Base-by-base conservation (phyloP, 2,888 invertebrate genomes). In the Sycophila texana region DNA sequence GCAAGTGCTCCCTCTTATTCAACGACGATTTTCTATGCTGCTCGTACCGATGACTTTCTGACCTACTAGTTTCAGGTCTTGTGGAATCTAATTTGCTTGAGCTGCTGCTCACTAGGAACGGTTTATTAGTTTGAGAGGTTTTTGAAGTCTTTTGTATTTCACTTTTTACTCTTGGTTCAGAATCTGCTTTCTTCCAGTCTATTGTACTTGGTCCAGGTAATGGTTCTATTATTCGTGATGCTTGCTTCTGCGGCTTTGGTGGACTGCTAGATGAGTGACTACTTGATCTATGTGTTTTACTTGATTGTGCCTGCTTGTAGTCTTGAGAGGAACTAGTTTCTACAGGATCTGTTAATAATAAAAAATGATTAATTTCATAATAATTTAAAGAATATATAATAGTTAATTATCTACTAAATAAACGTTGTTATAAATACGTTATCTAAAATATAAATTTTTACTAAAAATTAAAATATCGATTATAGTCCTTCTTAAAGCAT, bases 141-240 rank as follows among this genome's bases (percentile, higher is more conserved):
- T 80, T 82, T 22, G 61, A 67, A 61, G 73, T 4, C 63, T 82
- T 84, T 30, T 83, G 82, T 22, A 80, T 65, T 26, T 66, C 66
- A 71, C 55, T 81, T 63, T 81, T 85, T 39, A 58, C 39, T 67
- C 82, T 84, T 58, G 77, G 76, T 12, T 87, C 87, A 3, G 75
- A 16, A 13, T 88, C 88, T 12, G 63, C 0, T 55, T 84, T 86
- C 22, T 86, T 88, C 89, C 89, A 88, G 26, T 88, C 88, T 14
- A 83, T 75, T 14, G 82, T 82, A 77, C 88, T 89, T 16, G 89
- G 88, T 30, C 87, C 88, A 30, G 89, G 89, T 63, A 89, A 81
- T 0, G 89, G 89, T 77, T 90, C 90, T 51, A 90, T 89, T 81
- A 89, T 88, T 82, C 86, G 87, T 0, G 87, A 82, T 0, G 83